These are phyloP conservation scores for Phyllostomus discolor DNA, from an alignment of 2,113 vertebrate species.

Conservation along the genomic window DNA sequence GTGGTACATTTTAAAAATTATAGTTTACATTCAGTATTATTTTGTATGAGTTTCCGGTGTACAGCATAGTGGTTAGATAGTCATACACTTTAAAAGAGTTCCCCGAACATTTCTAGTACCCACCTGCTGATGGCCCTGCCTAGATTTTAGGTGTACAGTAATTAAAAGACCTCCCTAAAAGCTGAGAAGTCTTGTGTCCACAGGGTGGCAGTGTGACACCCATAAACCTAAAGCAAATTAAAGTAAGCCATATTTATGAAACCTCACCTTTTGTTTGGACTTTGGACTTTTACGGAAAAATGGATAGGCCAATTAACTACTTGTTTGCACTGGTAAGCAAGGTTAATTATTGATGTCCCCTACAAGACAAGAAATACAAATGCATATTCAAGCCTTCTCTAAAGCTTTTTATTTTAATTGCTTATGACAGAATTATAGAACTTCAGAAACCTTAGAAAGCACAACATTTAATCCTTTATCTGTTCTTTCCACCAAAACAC, in stretches of 20 bases:
- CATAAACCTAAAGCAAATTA: constrained; percentile 22
- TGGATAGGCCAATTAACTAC: neutral
- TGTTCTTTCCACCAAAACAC: neutral
- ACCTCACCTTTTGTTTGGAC: neutral
- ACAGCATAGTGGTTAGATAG: neutral
- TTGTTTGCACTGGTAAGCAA: neutral
- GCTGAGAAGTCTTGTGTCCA: constrained; percentile 61
- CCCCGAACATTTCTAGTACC: neutral
- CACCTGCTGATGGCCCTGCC: neutral
- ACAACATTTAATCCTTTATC: neutral
- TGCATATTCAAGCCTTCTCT: neutral
- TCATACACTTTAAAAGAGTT: neutral
- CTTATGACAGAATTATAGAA: neutral
- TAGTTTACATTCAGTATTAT: neutral
- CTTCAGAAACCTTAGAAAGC: neutral
- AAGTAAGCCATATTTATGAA: neutral
- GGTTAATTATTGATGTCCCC: neutral
- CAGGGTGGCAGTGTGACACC: constrained; percentile 77
- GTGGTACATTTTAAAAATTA: neutral
- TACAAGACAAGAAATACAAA: constrained; percentile 20
- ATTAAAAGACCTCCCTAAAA: neutral
- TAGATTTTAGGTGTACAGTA: neutral
- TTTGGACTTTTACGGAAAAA: neutral
- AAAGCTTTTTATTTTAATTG: neutral
- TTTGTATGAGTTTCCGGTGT: neutral